Evolutionary conservation across 2,113 vertebrate species (phyloP).

Genomic region (Orycteropus afer): DNA sequence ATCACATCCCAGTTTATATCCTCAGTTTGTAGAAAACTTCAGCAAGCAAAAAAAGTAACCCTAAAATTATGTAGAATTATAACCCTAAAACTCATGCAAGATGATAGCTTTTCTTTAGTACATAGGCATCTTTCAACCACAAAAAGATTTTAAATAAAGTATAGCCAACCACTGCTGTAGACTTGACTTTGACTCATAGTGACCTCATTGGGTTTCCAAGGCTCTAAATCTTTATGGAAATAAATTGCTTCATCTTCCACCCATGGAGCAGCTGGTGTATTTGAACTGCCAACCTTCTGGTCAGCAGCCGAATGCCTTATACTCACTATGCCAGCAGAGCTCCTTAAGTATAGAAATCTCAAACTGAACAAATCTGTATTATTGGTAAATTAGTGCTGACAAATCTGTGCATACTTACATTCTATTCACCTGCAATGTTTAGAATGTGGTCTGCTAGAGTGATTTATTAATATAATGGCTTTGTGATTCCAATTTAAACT

Average conservation of each 20-base stretch:
- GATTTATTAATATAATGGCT: background rate
- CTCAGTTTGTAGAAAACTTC: background rate
- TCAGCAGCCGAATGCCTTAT: too few species aligned
- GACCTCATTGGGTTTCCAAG: too few species aligned
- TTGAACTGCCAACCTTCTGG: too few species aligned
- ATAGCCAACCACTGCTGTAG: too few species aligned
- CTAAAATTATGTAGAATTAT: background rate
- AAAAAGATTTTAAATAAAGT: conserved; percentile 19
- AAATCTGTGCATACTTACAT: background rate
- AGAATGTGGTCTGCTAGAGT: background rate
- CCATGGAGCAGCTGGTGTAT: too few species aligned
- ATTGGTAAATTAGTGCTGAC: background rate
- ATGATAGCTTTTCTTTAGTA: background rate
- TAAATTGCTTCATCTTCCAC: too few species aligned
- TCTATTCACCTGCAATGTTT: background rate
- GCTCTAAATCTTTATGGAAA: too few species aligned
- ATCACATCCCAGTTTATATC: background rate
- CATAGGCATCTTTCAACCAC: background rate
- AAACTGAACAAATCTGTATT: background rate
- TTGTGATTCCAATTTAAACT: background rate
- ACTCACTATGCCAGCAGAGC: too few species aligned
- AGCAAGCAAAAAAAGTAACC: background rate
- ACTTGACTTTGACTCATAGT: too few species aligned
- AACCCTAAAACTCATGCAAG: background rate
- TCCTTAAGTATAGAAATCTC: background rate